These are phyloP conservation scores for Kuschelorhynchus macadamiae DNA, from an alignment of 2,888 invertebrate genomes.

Conservation along the genomic window DNA sequence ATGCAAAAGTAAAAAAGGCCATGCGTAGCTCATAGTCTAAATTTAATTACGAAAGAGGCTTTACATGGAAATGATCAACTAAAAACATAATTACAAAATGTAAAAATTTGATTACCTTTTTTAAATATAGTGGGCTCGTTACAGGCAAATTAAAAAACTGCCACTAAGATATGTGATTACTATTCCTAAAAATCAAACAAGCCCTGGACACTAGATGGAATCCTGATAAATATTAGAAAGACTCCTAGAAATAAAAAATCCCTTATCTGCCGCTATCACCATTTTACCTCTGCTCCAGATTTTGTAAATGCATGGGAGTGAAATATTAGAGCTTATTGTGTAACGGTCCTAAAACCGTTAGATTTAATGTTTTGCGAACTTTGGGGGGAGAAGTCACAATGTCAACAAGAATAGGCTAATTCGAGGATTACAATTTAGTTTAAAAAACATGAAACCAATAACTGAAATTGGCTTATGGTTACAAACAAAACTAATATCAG, in stretches of 20 bases:
- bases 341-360: constrained; percentile 41
- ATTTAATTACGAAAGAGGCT: constrained; percentile 27
- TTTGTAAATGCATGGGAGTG: constrained; percentile 48
- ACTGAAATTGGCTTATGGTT: too few relatives aligned
- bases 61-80: constrained; percentile 16
- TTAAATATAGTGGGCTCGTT: constrained; percentile 45
- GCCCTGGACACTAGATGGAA: constrained; percentile 36
- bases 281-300: constrained; percentile 47
- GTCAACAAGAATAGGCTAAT: constrained; percentile 28
- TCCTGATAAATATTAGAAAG: constrained; percentile 22
- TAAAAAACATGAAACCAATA: too few relatives aligned
- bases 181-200: constrained; percentile 30
- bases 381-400: constrained; percentile 54
- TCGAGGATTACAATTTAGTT: too few relatives aligned
- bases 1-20: too few relatives aligned
- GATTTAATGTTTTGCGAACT: constrained; percentile 15
- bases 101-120: constrained; percentile 39
- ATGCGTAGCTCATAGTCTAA: too few relatives aligned
- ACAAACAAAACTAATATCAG: constrained; percentile 15
- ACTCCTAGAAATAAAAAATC: background rate
- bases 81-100: constrained; percentile 40
- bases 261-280: constrained; percentile 44
- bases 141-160: constrained; percentile 35
- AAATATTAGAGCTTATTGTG: constrained; percentile 48
- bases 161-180: constrained; percentile 30